A percentile compares a stretch with the other conserved stretches of the same genome.
Conservation (phyloP, 2,888 invertebrate species). For the Sepioteuthis lessoniana region DNA sequence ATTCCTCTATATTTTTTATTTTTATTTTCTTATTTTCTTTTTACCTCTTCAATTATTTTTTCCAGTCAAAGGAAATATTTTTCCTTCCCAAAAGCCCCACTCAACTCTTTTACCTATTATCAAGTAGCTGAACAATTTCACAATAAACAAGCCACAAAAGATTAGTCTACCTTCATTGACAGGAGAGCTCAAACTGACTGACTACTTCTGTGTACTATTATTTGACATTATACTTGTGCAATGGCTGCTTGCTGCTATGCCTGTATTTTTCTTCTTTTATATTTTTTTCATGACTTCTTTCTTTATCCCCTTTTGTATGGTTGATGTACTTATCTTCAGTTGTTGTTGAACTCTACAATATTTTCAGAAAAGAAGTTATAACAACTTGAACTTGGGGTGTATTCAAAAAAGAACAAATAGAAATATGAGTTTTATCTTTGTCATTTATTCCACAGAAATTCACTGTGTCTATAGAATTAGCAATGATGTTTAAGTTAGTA, state of each 20-base stretch:
- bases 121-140: neutral
- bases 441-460: neutral
- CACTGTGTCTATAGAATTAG: neutral
- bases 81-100: neutral
- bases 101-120: neutral
- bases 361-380: neutral
- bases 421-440: neutral
- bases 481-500: neutral
- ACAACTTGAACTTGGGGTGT: neutral
- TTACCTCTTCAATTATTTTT: too few relatives aligned
- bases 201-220: neutral
- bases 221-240: neutral
- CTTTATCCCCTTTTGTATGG: neutral
- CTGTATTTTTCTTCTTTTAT: neutral
- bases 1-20: neutral
- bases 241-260: neutral
- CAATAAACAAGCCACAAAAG: neutral
- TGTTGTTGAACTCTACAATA: neutral
- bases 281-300: neutral
- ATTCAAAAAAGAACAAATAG: neutral
- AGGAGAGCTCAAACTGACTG: neutral
- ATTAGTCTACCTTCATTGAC: constrained; percentile 15
- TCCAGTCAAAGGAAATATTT: neutral
- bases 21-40: too few relatives aligned
- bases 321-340: neutral